These are phyloP conservation scores for Oxycera nigricornis DNA, from an alignment of 2,888 invertebrate genomes.

Conservation along the genomic window DNA sequence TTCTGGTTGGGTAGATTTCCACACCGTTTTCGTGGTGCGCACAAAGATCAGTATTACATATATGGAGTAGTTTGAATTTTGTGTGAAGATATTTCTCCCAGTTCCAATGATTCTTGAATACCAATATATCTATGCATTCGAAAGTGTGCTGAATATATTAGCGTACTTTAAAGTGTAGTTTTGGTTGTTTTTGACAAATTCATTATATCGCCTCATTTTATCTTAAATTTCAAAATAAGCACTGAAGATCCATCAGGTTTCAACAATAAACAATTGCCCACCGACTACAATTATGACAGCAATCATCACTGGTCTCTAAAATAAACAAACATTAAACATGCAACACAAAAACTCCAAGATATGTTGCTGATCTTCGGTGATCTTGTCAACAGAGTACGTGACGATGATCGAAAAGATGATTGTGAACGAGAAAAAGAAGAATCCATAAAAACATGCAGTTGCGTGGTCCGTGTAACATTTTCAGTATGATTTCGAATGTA, in stretches of 20 bases:
- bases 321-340: neutral
- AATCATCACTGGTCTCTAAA: neutral
- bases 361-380: neutral
- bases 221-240: neutral
- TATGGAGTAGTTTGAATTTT: too few species aligned
- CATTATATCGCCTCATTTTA: neutral
- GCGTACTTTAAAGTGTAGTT: too few species aligned
- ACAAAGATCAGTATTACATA: too few species aligned
- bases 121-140: too few species aligned
- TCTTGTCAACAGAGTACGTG: neutral
- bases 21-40: neutral
- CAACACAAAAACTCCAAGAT: neutral
- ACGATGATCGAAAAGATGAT: constrained; percentile 2
- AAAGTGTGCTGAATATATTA: too few species aligned
- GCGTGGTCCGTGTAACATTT: neutral
- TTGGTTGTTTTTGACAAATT: too few species aligned
- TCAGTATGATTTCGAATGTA: neutral
- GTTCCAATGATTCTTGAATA: too few species aligned
- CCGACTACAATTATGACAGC: neutral
- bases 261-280: too few species aligned
- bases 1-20: neutral
- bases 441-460: neutral
- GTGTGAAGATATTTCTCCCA: too few species aligned
- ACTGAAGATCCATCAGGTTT: too few species aligned
- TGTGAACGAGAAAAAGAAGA: neutral